Evolutionary conservation across 1,140 invertebrate species (phyloP), one percentile per base, ranked within the genome.

Genomic region (Acromyrmex heyeri): DNA sequence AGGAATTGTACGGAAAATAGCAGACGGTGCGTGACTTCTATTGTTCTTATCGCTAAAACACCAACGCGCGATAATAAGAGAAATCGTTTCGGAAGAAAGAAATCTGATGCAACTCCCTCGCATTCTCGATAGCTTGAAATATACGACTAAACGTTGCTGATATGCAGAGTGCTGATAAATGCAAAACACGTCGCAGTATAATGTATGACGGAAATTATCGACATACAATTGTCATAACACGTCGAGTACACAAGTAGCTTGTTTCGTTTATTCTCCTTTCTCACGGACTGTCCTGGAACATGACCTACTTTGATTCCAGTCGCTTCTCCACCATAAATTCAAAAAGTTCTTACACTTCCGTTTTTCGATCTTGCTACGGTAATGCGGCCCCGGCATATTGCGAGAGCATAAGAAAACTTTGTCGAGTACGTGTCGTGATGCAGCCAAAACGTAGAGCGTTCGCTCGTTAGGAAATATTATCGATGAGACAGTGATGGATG

Each of bases 401-500:
- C 34, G 59, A 48, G 67, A 61, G 24, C 38, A 48, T 59, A 73
- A 82, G 79, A 61, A 82, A 82, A 82, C 79, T 73, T 82, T 61
- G 10, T 34, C 79, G 79, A 72, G 65, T 59, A 50, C 38, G 64
- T 65, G 30, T 73, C 69, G 69, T 48, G 79, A 73, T 24, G 55
- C 14, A 61, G 55, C 72, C 55, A 48, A 83, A 73, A 83, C 38
- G n/a, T 55, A n/a, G 48, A 59, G 44, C 62, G n/a, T 12, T 10
- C 65, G 55, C 38, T 82, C 24, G 79, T 83, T 83, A 73, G 55
- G 38, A 48, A 55, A 27, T 69, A 75, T 83, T 83, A 83, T 83
- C 79, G 69, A 73, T 48, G 55, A 61, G 67, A 61, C 79, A 75
- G 79, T 83, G 79, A 83, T 73, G 38, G 62, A 83, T 83, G 79